Percentiles rank a stretch among this genome's conserved stretches.
Conservation (phyloP, 2,113 vertebrate genomes). For the Okapia johnstoni region DNA sequence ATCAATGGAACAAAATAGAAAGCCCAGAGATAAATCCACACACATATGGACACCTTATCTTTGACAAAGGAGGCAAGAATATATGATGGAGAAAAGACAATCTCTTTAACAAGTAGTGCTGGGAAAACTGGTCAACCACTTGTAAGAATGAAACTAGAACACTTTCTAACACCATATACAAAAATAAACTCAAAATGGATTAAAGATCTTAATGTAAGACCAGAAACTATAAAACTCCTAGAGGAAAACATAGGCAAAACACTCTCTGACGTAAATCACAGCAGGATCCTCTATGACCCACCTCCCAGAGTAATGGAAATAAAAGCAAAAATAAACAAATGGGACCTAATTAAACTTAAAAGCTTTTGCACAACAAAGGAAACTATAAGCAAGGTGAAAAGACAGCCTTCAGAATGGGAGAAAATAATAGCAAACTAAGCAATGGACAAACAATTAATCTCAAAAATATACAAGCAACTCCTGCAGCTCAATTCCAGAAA, state of each 20-base stretch:
- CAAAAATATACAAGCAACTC: background rate
- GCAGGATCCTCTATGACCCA: background rate
- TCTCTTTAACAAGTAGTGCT: background rate
- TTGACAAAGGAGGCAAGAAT: background rate
- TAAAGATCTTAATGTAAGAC: background rate
- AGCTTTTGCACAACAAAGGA: background rate
- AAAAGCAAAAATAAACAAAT: background rate
- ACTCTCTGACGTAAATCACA: background rate
- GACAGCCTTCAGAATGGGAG: background rate
- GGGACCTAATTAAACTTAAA: background rate
- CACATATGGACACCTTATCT: background rate
- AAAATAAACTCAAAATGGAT: background rate
- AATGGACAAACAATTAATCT: background rate
- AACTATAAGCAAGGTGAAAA: background rate
- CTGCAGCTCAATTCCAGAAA: background rate
- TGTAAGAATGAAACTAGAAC: background rate
- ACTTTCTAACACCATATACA: background rate
- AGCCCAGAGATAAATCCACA: background rate
- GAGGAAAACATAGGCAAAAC: background rate
- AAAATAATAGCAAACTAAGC: background rate
- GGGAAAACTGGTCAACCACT: background rate
- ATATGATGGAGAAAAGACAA: background rate
- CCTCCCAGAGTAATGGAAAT: background rate
- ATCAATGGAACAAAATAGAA: background rate
- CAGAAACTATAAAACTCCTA: background rate